phyloP scores from a whole-genome alignment of 2,888 invertebrate genomes.

The Drosophila stalkeri region DNA sequence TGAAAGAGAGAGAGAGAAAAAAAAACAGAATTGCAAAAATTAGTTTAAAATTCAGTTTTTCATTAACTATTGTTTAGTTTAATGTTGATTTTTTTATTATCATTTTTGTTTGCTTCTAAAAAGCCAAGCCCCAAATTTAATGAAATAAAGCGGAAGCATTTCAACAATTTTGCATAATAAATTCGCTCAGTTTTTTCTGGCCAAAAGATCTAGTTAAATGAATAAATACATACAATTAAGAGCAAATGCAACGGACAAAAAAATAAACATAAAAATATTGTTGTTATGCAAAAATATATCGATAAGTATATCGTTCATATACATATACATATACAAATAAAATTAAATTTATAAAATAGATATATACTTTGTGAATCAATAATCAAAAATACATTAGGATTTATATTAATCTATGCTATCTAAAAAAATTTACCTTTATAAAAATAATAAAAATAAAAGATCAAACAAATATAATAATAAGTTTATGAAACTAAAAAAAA shows the following conservation, averaged over 20 bases:
- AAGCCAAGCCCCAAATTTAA: slow-evolving; percentile 24
- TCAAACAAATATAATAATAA: background rate
- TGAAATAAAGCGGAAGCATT: slow-evolving; percentile 35
- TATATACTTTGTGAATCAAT: no score
- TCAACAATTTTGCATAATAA: slow-evolving; percentile 22
- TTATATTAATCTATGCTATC: no score
- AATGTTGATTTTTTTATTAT: background rate
- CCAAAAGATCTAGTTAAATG: background rate
- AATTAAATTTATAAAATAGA: no score
- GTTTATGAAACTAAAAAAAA: background rate
- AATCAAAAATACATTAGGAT: no score
- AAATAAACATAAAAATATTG: background rate
- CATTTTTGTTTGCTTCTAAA: background rate
- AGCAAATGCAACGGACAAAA: background rate
- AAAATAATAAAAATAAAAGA: no score
- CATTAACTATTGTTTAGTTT: slow-evolving; percentile 5
- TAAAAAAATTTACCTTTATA: background rate
- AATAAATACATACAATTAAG: slow-evolving; percentile 33
- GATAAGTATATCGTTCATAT: no score
- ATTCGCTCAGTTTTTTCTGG: slow-evolving; percentile 16
- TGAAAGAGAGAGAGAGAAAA: slow-evolving; percentile 20
- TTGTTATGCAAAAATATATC: background rate
- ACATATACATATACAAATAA: no score
- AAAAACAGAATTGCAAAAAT: slow-evolving; percentile 20
- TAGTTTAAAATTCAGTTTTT: slow-evolving; percentile 14